Percentiles rank a stretch among this genome's conserved stretches.
These are phyloP conservation scores for Bimastos eiseni DNA, from an alignment of 2,888 invertebrate genomes.

Conservation along the genomic window DNA sequence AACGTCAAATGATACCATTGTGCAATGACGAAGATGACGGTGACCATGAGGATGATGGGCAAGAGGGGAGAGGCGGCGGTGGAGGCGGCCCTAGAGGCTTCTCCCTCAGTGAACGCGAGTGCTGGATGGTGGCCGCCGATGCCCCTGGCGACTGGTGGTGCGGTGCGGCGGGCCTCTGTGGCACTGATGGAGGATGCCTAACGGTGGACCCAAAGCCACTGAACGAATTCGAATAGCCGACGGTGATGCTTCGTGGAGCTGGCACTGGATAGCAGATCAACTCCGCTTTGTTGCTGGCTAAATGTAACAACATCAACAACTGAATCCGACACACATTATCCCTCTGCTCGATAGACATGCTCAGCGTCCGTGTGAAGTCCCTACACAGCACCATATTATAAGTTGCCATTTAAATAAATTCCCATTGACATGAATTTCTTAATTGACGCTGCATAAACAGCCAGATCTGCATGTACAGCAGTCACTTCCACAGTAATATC, in stretches of 20 bases:
- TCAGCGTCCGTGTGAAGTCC: no score
- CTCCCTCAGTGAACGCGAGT: conserved; percentile 21
- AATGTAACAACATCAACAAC: not conserved
- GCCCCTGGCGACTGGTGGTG: conserved; percentile 13
- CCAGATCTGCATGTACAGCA: no score
- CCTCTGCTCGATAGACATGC: no score
- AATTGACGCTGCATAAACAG: no score
- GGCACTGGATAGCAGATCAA: conserved; percentile 14
- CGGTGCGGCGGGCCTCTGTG: not conserved
- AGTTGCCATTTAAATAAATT: no score
- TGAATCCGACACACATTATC: not conserved
- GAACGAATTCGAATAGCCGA: conserved; percentile 14
- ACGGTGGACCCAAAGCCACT: not conserved
- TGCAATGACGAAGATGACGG: not conserved
- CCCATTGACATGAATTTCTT: no score
- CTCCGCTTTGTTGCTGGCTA: conserved; percentile 18
- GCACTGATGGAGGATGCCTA: not conserved
- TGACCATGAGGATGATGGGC: not conserved
- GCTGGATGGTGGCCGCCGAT: not conserved
- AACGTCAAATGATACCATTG: not conserved
- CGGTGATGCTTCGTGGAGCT: not conserved
- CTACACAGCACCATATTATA: no score
- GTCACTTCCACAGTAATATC: no score
- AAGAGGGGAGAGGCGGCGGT: not conserved
- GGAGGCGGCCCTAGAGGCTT: conserved; percentile 19